Conservation (phyloP, 2,888 invertebrate species). For the Platycnemis pennipes region DNA sequence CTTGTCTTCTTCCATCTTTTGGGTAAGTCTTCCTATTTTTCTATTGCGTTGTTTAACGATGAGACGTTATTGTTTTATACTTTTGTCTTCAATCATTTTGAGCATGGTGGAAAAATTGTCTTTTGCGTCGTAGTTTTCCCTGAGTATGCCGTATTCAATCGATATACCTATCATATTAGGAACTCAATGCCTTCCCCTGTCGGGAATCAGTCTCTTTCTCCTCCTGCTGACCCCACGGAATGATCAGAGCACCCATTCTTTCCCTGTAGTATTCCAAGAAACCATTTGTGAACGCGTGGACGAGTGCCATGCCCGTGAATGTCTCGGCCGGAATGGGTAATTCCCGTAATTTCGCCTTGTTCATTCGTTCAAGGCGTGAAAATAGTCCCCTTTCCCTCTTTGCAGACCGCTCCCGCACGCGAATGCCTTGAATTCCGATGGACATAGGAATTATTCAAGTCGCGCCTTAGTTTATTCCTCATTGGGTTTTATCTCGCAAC, state of each 20-base stretch:
- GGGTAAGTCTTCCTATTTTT: not conserved
- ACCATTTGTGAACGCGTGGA: not conserved
- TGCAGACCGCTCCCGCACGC: not conserved
- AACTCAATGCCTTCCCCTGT: not conserved
- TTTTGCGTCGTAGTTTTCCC: no score
- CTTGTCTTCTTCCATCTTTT: not conserved
- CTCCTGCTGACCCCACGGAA: not conserved
- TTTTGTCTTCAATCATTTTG: no score
- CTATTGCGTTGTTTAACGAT: not conserved
- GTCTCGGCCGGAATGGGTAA: not conserved
- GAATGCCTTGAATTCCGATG: not conserved
- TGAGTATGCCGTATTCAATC: not conserved
- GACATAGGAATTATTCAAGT: not conserved
- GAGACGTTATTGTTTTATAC: not conserved
- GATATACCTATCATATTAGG: not conserved
- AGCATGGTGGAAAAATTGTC: not conserved
- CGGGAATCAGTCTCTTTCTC: not conserved
- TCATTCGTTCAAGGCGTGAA: constrained; percentile 1
- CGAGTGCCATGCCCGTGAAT: not conserved
- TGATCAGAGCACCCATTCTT: not conserved
- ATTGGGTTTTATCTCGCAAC: not conserved
- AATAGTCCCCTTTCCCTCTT: not conserved
- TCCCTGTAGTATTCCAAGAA: not conserved
- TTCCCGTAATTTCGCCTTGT: not conserved
- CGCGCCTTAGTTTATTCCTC: constrained; percentile 16